Evolutionary conservation across 2,888 invertebrate genomes (phyloP).

Genomic region (Scaptomyza parva): DNA sequence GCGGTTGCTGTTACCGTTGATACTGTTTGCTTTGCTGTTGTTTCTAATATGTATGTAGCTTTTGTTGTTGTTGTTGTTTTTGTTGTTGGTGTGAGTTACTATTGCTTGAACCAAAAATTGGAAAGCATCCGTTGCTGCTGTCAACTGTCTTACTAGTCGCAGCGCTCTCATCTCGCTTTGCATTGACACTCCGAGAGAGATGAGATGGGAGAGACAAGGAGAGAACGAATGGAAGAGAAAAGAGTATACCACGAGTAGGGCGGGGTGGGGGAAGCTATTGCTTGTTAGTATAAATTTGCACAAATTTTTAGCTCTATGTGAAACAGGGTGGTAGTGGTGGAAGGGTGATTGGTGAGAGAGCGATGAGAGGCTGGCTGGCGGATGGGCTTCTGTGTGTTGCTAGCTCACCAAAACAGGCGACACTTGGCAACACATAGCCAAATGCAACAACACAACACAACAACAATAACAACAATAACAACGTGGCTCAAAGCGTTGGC

Average conservation of each 20-base stretch:
- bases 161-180: slow-evolving; percentile 54
- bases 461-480: slow-evolving; percentile 23
- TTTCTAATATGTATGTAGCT: slow-evolving; percentile 9
- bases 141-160: slow-evolving; percentile 48
- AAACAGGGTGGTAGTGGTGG: background rate
- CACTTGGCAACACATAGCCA: slow-evolving; percentile 60
- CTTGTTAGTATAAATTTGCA: slow-evolving; percentile 68
- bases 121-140: slow-evolving; percentile 48
- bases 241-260: too few species aligned
- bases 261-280: background rate
- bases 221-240: background rate
- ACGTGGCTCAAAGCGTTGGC: slow-evolving; percentile 53
- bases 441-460: slow-evolving; percentile 32
- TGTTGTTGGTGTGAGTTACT: slow-evolving; percentile 37
- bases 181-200: slow-evolving; percentile 47
- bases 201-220: background rate
- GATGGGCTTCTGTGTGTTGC: slow-evolving; percentile 30
- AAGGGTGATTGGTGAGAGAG: background rate
- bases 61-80: slow-evolving; percentile 23
- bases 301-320: slow-evolving; percentile 54
- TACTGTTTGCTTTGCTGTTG: slow-evolving; percentile 3
- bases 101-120: slow-evolving; percentile 64
- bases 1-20: slow-evolving; percentile 16
- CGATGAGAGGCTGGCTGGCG: background rate
- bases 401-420: slow-evolving; percentile 45